Conservation (phyloP, 2,888 invertebrate genomes). For the Rutpela maculata region DNA sequence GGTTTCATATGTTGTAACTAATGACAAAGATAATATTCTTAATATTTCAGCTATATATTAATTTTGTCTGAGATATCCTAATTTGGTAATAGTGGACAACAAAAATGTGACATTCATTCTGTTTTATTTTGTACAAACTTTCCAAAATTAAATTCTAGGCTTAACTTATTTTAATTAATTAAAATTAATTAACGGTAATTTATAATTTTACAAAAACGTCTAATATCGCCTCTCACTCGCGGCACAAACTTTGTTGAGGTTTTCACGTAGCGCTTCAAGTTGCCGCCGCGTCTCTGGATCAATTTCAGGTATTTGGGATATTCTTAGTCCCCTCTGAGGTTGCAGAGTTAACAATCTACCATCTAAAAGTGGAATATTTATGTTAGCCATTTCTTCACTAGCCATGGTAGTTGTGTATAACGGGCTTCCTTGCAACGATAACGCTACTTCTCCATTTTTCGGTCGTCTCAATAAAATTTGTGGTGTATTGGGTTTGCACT, state of each 20-base stretch:
- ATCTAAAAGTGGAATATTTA: slow-evolving; percentile 81
- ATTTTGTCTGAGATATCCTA: no score
- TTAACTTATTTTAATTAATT: background rate
- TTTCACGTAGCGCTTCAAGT: slow-evolving; percentile 68
- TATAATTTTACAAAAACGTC: background rate
- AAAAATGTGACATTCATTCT: background rate
- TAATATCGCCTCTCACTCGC: background rate
- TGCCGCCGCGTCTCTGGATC: slow-evolving; percentile 73
- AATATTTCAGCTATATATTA: no score
- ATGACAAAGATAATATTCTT: no score
- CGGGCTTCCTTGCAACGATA: slow-evolving; percentile 83
- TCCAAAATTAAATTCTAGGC: background rate
- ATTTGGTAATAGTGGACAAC: no score
- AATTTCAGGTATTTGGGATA: slow-evolving; percentile 72
- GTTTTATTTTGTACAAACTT: background rate
- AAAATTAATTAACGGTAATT: no score
- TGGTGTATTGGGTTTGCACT: slow-evolving; percentile 79
- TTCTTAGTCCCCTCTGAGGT: slow-evolving; percentile 75
- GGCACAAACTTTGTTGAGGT: slow-evolving; percentile 29
- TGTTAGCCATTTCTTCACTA: slow-evolving; percentile 78
- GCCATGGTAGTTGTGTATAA: slow-evolving; percentile 76
- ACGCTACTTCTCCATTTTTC: slow-evolving; percentile 80
- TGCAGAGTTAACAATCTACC: slow-evolving; percentile 80
- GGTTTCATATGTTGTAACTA: no score
- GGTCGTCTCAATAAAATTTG: slow-evolving; percentile 79